These are phyloP conservation scores for Agrochola litura DNA, from an alignment of 2,888 invertebrate genomes.

Conservation along the genomic window DNA sequence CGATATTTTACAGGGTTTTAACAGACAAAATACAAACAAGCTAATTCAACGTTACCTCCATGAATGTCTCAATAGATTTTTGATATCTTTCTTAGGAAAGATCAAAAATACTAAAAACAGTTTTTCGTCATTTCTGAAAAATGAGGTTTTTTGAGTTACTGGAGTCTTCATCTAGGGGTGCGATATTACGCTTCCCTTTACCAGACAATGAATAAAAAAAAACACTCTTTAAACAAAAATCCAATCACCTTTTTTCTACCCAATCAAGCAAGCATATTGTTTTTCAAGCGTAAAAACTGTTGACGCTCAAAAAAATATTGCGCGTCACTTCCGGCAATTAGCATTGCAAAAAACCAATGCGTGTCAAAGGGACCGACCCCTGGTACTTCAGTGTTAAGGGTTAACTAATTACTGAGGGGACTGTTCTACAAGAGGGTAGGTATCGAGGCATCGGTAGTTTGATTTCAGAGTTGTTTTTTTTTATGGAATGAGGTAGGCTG, in stretches of 20 bases:
- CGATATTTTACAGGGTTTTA: no score
- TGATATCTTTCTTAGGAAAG: no score
- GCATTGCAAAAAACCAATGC: constrained; percentile 47
- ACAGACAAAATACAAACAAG: no score
- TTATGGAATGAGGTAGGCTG: neutral
- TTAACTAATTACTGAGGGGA: constrained; percentile 75
- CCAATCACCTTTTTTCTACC: constrained; percentile 10
- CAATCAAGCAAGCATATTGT: constrained; percentile 49
- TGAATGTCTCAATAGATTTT: no score
- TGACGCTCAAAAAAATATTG: constrained; percentile 62
- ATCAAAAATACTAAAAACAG: no score
- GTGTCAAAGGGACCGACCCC: constrained; percentile 52
- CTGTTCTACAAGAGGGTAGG: constrained; percentile 17
- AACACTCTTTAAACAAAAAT: neutral
- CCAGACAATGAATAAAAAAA: neutral
- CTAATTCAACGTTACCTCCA: no score
- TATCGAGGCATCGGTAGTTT: neutral
- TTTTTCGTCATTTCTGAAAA: no score
- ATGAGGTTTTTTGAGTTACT: no score
- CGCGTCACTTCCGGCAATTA: constrained; percentile 70
- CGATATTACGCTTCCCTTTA: neutral
- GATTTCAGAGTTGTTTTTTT: constrained; percentile 6
- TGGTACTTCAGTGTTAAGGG: constrained; percentile 60
- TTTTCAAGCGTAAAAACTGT: constrained; percentile 67
- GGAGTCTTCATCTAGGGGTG: no score